Base-by-base conservation (phyloP, 2,113 vertebrate genomes). In the Balaenoptera acutorostrata region DNA sequence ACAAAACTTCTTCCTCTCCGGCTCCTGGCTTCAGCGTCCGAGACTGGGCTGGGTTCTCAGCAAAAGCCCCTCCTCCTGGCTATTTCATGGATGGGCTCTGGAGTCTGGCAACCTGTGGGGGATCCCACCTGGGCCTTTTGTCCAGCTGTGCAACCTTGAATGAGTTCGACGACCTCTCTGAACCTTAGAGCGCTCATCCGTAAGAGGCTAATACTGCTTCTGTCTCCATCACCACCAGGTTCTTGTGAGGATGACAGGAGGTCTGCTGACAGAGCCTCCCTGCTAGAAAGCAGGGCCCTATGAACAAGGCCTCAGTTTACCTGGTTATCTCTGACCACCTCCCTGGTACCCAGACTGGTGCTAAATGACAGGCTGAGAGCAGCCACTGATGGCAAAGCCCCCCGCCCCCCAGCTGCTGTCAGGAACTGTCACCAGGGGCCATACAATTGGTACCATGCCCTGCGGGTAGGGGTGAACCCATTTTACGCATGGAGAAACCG, bases 61-160 rank as follows among this genome's bases (percentile, higher is more conserved):
- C 84, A 3, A 23, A 23, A 1, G 0, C 4, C 21, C n/a, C 27
- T 44, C n/a, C 27, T 44, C 78, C 68, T 57, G n/a, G 1, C 20
- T 0, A 33, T 5, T 44, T 75, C 15, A 18, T 14, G 27, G 31
- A 29, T 7, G 3, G 17, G 36, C 29, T 57, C 57, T 23, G 3
- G 21, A 59, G 41, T 33, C n/a, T 18, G 29, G 52, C 29, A 36
- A 41, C 9, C 33, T 13, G 8, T n/a, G n/a, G n/a, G 29, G 39
- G 11, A 6, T 14, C 83, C 31, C 20, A 59, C 46, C 25, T 3
- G 31, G 33, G 44, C 14, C 15, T 80, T 87, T 41, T 31, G 0
- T 18, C 57, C 39, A 39, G 94, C 97, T 97, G 59, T 94, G 95
- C 93, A 41, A n/a, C 8, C n/a, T 18, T n/a, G 39, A 55, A 33